Base-by-base conservation (phyloP, 2,797 vertebrate genomes). In the Anableps anableps region DNA sequence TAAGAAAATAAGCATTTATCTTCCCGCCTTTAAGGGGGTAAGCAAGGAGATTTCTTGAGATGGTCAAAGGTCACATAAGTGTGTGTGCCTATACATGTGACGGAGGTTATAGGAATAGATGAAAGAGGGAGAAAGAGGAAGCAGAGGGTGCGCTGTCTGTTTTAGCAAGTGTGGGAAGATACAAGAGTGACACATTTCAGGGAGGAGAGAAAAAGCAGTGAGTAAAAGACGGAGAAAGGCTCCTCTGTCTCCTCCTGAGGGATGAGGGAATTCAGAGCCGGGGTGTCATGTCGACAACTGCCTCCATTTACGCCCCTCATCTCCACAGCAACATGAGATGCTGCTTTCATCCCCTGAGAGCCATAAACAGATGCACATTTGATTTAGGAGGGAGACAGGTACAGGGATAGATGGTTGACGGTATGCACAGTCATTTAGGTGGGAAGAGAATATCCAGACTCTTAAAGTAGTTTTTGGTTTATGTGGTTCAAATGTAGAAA, bases 201-300 rank as follows among this genome's bases (percentile, higher is more conserved):
- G 84, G 53, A 83, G 72, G 74, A 83, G 87, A 88, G 87, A 89
- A 87, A 86, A 90, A 77, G 73, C 73, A 60, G 80, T 78, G 89
- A 85, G 89, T 88, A 84, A 81, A 85, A 83, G 81, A 83, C 70
- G 77, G 84, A 93, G 90, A 95, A 95, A 94, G 93, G 80, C 82
- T 89, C 86, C 88, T 94, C 88, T 93, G 94, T 94, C 92, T 88
- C 83, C 80, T 88, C 82, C 83, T 89, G 81, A 74, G 86, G 84
- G 86, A 92, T 86, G 88, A 91, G 90, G 89, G 91, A 94, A 94
- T 95, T 95, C 92, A 93, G 91, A 93, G 89, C 86, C 60, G 83
- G 89, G 91, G 94, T 95, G 93, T 95, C 92, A 95, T 92, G 91
- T 93, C 86, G 89, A 93, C 90, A 93, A 90, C 89, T 85, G 86